Percentiles rank a stretch among this genome's conserved stretches.
These are phyloP conservation scores for Caenorhabditis tropicalis DNA, from an alignment of 1,140 invertebrate genomes.

Conservation along the genomic window DNA sequence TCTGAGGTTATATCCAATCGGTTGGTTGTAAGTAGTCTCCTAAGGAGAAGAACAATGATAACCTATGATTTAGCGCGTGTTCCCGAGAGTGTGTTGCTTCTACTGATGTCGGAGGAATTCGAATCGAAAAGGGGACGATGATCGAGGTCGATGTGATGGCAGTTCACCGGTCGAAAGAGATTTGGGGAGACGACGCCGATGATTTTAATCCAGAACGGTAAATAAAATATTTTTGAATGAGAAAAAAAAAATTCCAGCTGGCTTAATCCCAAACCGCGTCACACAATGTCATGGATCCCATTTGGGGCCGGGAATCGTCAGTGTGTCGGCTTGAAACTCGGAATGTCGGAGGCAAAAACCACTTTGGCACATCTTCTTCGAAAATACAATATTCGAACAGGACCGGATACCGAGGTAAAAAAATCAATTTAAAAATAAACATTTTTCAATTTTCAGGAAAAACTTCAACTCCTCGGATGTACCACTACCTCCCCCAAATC, in stretches of 20 bases:
- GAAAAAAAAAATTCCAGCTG: background rate
- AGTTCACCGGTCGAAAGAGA: conserved; percentile 65
- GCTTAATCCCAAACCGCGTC: conserved; percentile 45
- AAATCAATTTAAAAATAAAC: background rate
- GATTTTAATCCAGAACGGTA: conserved; percentile 70
- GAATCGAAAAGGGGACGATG: conserved; percentile 61
- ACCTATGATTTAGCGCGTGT: conserved; percentile 25
- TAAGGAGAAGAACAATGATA: background rate
- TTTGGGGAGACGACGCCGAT: conserved; percentile 66
- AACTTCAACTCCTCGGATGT: background rate
- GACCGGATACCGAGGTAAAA: background rate
- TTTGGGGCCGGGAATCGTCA: conserved; percentile 74
- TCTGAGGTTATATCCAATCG: conserved; percentile 71
- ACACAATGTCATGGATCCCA: conserved; percentile 69
- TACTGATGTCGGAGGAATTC: conserved; percentile 56
- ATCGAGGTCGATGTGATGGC: conserved; percentile 62
- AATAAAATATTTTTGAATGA: background rate
- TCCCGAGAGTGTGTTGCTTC: conserved; percentile 50
- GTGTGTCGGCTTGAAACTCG: conserved; percentile 74
- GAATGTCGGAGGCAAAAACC: background rate
- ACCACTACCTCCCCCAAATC: background rate
- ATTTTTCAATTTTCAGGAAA: background rate
- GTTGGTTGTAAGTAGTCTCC: conserved; percentile 55
- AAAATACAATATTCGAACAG: background rate
- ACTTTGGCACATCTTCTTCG: background rate